phyloP scores from a whole-genome alignment of 2,888 invertebrate species.

The Gymnosoma rotundatum region DNA sequence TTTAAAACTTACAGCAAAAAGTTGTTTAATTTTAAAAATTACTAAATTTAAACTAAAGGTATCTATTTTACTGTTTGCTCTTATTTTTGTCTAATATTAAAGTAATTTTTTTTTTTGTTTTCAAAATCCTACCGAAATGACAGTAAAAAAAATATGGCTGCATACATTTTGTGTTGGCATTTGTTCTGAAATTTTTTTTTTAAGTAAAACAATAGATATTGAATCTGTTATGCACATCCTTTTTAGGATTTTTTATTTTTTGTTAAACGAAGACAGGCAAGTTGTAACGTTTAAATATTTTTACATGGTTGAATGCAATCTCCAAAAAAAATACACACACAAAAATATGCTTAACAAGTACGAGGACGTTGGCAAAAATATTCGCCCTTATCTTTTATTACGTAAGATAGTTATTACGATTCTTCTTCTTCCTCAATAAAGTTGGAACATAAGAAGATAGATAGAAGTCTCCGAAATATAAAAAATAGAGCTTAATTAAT shows the following conservation, averaged over 20 bases:
- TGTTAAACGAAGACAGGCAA: background rate
- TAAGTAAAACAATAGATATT: slow-evolving; percentile 61
- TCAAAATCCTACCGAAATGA: slow-evolving; percentile 49
- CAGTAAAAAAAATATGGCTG: slow-evolving; percentile 70
- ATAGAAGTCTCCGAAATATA: too few species aligned
- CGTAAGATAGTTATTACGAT: too few species aligned
- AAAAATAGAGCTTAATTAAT: too few species aligned
- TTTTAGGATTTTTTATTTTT: background rate
- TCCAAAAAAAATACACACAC: slow-evolving; percentile 42
- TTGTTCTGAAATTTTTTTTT: slow-evolving; percentile 47
- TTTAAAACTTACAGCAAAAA: slow-evolving; percentile 16
- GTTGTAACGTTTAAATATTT: slow-evolving; percentile 76
- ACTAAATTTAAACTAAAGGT: slow-evolving; percentile 15
- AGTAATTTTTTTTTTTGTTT: slow-evolving; percentile 19
- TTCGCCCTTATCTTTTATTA: too few species aligned
- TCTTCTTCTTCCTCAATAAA: too few species aligned
- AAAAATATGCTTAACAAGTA: background rate
- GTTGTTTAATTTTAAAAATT: slow-evolving; percentile 5
- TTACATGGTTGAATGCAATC: slow-evolving; percentile 75
- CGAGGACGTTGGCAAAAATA: background rate
- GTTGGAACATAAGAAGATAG: too few species aligned
- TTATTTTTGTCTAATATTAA: slow-evolving; percentile 22
- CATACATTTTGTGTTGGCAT: slow-evolving; percentile 63
- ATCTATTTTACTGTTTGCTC: background rate
- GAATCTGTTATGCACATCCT: slow-evolving; percentile 49